Evolutionary conservation across 2,888 invertebrate species (phyloP), one percentile per base, ranked within the genome.

Genomic region (Lathronympha strigana): DNA sequence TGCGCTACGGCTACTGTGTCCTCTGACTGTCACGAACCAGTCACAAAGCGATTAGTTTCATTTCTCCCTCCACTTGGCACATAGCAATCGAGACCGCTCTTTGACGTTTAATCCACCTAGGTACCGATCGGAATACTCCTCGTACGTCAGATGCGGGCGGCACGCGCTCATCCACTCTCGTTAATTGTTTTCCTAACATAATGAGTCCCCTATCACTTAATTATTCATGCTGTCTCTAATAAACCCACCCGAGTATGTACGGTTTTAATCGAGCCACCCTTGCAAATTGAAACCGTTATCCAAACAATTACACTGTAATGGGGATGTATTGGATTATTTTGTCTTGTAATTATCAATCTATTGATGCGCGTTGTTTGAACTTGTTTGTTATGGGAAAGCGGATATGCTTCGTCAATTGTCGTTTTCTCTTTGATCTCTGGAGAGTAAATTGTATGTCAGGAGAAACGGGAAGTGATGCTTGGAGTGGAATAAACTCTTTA

Each of bases 81-180:
- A 6, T 6, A 31, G 5, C 11, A 19, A 43, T 19, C 19, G 43
- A 43, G 33, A 33, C 19, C 21, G 9, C 33, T 19, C 33, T 23
- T 36, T 9, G 15, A 53, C 36, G 53, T 53, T 21, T 23, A 53
- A 53, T 53, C 21, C 53, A 23, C 53, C 19, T 5, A 25, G n/a
- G 49, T 15, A 8, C 6, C 36, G 23, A 23, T 47, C 8, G 47
- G 21, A 36, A 23, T 36, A 21, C 13, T 31, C 2, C 17, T 19
- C 17, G 33, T n/a, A 79, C 80, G 78, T 80, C 79, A 76, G 72
- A 87, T 86, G 84, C 87, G 89, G 88, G 88, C 68, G 78, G 75
- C 87, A 80, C 84, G 87, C 84, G 87, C 61, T 81, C 77, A 77
- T 82, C 80, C 84, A 82, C 82, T 85, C 82, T 78, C 80, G 77